Base-by-base conservation (phyloP, 2,888 invertebrate genomes). In the Steinernema carpocapsae region DNA sequence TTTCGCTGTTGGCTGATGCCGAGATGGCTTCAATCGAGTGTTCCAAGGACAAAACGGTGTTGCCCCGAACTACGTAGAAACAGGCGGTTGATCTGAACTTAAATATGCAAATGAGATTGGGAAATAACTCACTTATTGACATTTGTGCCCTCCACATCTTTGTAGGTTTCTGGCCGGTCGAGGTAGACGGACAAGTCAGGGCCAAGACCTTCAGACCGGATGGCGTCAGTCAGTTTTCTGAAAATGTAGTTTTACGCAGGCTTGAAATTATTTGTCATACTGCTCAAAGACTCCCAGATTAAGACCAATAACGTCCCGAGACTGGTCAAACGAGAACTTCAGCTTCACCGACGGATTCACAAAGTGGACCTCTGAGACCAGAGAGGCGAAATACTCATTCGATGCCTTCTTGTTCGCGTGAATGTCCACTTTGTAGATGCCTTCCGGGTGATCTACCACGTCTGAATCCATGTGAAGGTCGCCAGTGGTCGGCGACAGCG, bases 271-370 rank as follows among this genome's bases (percentile, higher is more conserved):
- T 2, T 14, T 17, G 14, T 64, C 56, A 6, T 26, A 74, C 74
- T 22, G 22, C 24, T 59, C 45, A 45, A 81, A 77, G 45, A 77
- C 77, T 1, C 76, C 78, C 42, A 76, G 17, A 77, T 81, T 52
- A 77, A 82, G 46, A 78, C 82, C 74, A 77, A 82, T 37, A 75
- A 80, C 72, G 79, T 82, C 76, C 76, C 78, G 26, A 74, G 79
- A 26, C 79, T 80, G 77, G 51, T 75, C 81, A 45, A 80, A 83
- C 48, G 82, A 80, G 73, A 83, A 83, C 70, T 75, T 78, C 72
- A 83, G 78, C 24, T 73, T 80, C 42, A 75, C 82, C 12, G 79
- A 76, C 26, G 72, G 79, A 71, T 82, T 80, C 76, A 77, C 78
- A 59, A 79, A 81, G 71, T 81, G 80, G 73, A 82, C 80, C 46